Percentiles rank a stretch among this genome's conserved stretches.
These are phyloP conservation scores for Orchesella flavescens DNA, from an alignment of 2,888 invertebrate genomes.

Conservation along the genomic window DNA sequence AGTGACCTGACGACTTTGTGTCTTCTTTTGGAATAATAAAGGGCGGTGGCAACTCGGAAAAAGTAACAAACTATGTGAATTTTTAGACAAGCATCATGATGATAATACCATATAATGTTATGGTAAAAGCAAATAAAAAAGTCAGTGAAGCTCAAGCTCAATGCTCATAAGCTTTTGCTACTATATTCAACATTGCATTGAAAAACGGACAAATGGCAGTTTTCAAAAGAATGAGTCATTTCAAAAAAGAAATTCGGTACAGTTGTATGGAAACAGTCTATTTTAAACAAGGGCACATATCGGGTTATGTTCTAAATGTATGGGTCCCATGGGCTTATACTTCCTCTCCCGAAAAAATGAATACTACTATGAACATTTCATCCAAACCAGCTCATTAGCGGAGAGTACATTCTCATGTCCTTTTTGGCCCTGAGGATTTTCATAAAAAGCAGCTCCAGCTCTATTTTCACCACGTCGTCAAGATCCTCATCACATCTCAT, in stretches of 20 bases:
- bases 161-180: not conserved
- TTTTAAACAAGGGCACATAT: constrained; percentile 7
- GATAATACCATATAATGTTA: not conserved
- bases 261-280: not conserved
- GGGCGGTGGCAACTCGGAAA: not conserved
- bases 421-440: not conserved
- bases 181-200: not conserved
- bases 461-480: not conserved
- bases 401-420: constrained; percentile 27
- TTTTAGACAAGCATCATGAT: not conserved
- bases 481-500: not conserved
- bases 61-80: not conserved
- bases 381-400: constrained; percentile 23
- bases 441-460: not conserved
- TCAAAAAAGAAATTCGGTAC: not conserved
- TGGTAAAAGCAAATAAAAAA: not conserved
- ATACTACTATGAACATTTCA: not conserved
- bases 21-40: not conserved
- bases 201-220: no score
- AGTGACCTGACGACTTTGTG: not conserved
- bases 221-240: not conserved
- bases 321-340: not conserved
- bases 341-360: constrained; percentile 7
- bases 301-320: not conserved
- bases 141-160: not conserved